phyloP scores from a whole-genome alignment of 2,888 invertebrate genomes.

The Leptopterna dolabrata region DNA sequence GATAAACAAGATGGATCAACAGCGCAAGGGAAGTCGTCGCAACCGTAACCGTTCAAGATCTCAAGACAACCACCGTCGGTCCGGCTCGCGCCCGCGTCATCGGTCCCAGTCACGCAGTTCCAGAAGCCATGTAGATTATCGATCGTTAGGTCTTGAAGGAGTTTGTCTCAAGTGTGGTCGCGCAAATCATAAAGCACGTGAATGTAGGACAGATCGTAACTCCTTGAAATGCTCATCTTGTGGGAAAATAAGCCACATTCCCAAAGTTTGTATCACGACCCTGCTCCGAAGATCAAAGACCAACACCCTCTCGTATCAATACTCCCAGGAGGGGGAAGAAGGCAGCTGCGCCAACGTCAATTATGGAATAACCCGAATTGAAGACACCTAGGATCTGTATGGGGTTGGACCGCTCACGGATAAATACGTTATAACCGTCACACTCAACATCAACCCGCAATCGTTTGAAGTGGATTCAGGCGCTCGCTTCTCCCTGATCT shows the following conservation, averaged over 20 bases:
- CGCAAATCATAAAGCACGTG: too few species aligned
- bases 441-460: too few species aligned
- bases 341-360: neutral
- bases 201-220: neutral
- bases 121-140: too few species aligned
- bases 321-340: conserved; percentile 19
- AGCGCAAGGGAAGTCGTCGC: neutral
- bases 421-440: too few species aligned
- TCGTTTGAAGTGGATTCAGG: too few species aligned
- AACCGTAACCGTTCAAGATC: neutral
- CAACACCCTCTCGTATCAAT: conserved; percentile 15
- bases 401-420: conserved; percentile 22
- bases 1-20: neutral
- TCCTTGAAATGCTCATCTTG: conserved; percentile 36
- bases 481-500: too few species aligned
- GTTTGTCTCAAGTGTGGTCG: too few species aligned
- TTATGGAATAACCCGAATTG: conserved; percentile 26
- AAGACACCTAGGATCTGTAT: neutral
- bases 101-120: neutral
- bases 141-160: too few species aligned
- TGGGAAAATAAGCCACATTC: conserved; percentile 38
- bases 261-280: conserved; percentile 45
- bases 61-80: neutral
- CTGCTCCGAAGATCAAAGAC: conserved; percentile 34
- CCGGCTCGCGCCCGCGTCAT: neutral